A percentile compares a stretch with the other conserved stretches of the same genome.
Evolutionary conservation across 2,888 invertebrate genomes (phyloP).

Genomic region (Biston betularia): DNA sequence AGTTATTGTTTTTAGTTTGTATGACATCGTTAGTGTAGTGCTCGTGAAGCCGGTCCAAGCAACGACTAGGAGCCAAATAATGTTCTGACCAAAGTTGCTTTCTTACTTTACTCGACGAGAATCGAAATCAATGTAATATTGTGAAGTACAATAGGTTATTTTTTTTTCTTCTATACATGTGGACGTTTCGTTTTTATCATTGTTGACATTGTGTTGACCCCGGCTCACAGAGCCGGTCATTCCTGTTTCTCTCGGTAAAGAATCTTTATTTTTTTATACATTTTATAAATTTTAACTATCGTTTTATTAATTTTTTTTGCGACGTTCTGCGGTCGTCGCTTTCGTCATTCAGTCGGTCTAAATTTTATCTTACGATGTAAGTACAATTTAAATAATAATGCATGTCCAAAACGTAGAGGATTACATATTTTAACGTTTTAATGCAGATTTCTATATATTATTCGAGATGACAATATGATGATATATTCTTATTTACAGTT

Average conservation of each 20-base stretch:
- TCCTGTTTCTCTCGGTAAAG: constrained; percentile 78
- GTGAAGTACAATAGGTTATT: constrained; percentile 36
- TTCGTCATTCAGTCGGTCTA: constrained; percentile 75
- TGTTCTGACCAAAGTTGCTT: constrained; percentile 68
- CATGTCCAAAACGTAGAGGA: constrained; percentile 79
- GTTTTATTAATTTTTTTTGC: constrained; percentile 54
- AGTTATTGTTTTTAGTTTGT: constrained; percentile 74
- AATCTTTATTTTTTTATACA: constrained; percentile 85
- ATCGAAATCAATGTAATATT: constrained; percentile 37
- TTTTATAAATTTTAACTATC: constrained; percentile 61
- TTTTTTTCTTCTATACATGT: constrained; percentile 30
- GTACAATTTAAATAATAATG: constrained; percentile 79
- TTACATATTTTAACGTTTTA: constrained; percentile 79
- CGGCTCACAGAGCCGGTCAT: constrained; percentile 71
- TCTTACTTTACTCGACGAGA: constrained; percentile 44
- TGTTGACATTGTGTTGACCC: constrained; percentile 49
- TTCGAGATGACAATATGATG: constrained; percentile 79
- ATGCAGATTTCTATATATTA: constrained; percentile 82
- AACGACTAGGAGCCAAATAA: constrained; percentile 52
- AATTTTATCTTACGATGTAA: constrained; percentile 73
- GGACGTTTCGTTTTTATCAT: constrained; percentile 29
- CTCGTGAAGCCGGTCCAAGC: constrained; percentile 31
- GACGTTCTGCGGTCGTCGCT: constrained; percentile 62
- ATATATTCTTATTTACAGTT: constrained; percentile 83
- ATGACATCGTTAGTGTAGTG: constrained; percentile 48